Percentiles rank a stretch among this genome's conserved stretches.
phyloP scores from a whole-genome alignment of 2,113 vertebrate genomes.

The Oncorhynchus keta region DNA sequence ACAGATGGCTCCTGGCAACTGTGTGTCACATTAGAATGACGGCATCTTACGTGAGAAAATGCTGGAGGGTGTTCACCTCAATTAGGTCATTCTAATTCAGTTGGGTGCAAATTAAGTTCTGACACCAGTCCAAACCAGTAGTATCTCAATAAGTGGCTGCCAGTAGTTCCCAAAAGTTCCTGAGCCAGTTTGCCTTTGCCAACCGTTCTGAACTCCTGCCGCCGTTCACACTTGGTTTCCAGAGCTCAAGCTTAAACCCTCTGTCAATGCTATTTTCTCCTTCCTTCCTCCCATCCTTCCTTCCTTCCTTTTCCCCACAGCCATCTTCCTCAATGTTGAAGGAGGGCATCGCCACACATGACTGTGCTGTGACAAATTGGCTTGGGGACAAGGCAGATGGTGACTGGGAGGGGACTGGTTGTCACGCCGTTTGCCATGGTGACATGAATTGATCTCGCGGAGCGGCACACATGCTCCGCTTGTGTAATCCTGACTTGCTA shows the following conservation, averaged over 20 bases:
- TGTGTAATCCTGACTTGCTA: conserved; percentile 54
- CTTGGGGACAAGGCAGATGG: conserved; percentile 64
- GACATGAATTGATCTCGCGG: conserved; percentile 63
- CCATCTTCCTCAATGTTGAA: conserved; percentile 47
- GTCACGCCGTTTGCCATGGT: conserved; percentile 51
- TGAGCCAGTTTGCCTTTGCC: conserved; percentile 10
- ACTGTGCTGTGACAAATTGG: conserved; percentile 68
- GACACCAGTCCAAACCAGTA: neutral
- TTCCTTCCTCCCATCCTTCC: too few species aligned
- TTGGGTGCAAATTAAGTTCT: neutral
- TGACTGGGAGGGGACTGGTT: conserved; percentile 57
- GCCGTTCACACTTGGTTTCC: conserved; percentile 26
- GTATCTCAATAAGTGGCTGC: neutral
- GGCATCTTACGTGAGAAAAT: too few species aligned
- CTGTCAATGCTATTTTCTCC: neutral
- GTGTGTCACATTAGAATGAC: too few species aligned
- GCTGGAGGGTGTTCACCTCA: too few species aligned
- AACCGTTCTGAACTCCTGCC: conserved; percentile 41
- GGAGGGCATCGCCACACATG: conserved; percentile 56
- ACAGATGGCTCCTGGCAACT: too few species aligned
- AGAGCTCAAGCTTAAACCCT: neutral
- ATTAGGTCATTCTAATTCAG: too few species aligned
- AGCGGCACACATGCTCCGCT: conserved; percentile 48
- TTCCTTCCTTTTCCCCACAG: conserved; percentile 5
- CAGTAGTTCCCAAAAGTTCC: neutral